Percentiles rank a stretch among this genome's conserved stretches.
These are phyloP conservation scores for Leptopilina boulardi DNA, from an alignment of 1,140 invertebrate genomes.

Conservation along the genomic window DNA sequence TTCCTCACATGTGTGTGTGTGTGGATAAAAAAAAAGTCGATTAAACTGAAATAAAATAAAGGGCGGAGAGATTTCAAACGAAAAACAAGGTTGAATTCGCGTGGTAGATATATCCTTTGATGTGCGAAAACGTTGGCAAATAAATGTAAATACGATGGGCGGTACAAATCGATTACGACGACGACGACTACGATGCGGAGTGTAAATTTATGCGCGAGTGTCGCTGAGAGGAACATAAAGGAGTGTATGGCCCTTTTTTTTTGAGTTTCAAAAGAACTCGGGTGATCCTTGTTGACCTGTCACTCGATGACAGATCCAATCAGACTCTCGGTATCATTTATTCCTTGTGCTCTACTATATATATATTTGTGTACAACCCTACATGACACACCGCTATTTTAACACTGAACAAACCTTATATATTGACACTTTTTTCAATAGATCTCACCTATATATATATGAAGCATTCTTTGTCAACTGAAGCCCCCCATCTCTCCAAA, in stretches of 20 bases:
- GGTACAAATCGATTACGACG: constrained; percentile 26
- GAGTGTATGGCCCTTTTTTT: constrained; percentile 28
- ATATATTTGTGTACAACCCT: background rate
- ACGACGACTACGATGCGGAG: constrained; percentile 17
- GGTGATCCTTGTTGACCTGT: constrained; percentile 43
- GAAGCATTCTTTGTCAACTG: too few relatives aligned
- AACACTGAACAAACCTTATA: background rate
- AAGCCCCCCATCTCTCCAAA: too few relatives aligned
- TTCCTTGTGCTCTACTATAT: background rate
- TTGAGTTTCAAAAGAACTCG: constrained; percentile 24
- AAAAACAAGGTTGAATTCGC: background rate
- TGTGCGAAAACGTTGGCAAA: constrained; percentile 16
- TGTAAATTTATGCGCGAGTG: constrained; percentile 34
- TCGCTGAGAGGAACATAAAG: constrained; percentile 23
- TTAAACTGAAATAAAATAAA: background rate
- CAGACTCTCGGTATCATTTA: constrained; percentile 39
- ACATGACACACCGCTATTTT: background rate
- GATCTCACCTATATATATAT: background rate
- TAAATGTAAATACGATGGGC: constrained; percentile 30
- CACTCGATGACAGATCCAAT: constrained; percentile 48
- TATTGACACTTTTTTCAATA: constrained; percentile 3
- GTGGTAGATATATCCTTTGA: background rate
- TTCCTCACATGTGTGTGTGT: too few relatives aligned
- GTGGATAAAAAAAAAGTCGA: background rate
- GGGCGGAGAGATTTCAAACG: background rate